Base-by-base conservation (phyloP, 1,140 invertebrate genomes). In the Choristoneura fumiferana region DNA sequence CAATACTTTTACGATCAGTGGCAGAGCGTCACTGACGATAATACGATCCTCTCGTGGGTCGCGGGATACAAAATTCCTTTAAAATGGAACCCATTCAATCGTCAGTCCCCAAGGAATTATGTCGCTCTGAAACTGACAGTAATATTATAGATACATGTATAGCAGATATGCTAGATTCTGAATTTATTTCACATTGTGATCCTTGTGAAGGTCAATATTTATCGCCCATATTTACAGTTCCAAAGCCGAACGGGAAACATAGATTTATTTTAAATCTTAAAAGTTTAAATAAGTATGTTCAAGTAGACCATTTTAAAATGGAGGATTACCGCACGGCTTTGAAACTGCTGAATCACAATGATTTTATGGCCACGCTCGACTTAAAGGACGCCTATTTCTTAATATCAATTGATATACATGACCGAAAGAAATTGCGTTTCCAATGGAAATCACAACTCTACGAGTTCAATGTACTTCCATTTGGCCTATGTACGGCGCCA, bases 191-290 rank as follows among this genome's bases (percentile, higher is more conserved):
- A 34, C 18, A 34, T n/a, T 53, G 45, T 38, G 12, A 34, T n/a
- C 13, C 45, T 2, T 59, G 40, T 14, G 18, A 43, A 34, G 39
- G n/a, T 14, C 56, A 57, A 34, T 45, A 14, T 34, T 1, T 57
- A 22, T 59, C 57, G 13, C 34, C 43, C 29, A 60, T 60, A 4
- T 60, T 60, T 43, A 40, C 37, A 15, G 33, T 54, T 15, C 62
- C 62, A 0, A 63, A 63, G 35, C 17, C 54, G 6, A 29, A 63
- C 52, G 57, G 57, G 18, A 56, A 4, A 1, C 17, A 54, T 14
- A 45, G 61, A 39, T 58, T 63, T 39, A 63, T 63, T 15, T 34
- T 63, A 29, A 63, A 63, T 13, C 29, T 58, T n/a, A 63, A 63
- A 53, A 5, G n/a, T 1, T 40, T 63, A 14, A 63, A 63, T 38